These are phyloP conservation scores for Sarcophaga carnaria DNA, from an alignment of 2,888 invertebrate species.

Conservation along the genomic window DNA sequence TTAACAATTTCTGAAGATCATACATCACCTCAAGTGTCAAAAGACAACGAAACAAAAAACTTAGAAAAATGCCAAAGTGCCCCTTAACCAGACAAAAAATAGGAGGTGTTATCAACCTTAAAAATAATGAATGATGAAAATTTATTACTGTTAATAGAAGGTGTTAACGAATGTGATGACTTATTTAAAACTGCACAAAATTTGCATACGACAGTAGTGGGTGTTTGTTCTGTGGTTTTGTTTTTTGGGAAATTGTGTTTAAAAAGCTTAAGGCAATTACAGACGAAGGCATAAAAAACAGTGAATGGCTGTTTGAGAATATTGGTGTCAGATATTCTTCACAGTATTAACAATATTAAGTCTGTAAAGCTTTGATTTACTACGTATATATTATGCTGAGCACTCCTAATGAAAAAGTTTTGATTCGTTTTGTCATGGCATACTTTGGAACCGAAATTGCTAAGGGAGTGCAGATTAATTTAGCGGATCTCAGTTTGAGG, in stretches of 20 bases:
- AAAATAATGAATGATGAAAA: constrained; percentile 57
- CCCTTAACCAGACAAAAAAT: not conserved
- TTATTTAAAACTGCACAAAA: constrained; percentile 50
- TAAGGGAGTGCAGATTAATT: no score
- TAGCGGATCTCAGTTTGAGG: no score
- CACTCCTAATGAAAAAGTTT: no score
- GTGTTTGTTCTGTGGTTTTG: not conserved
- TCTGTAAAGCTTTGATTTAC: no score
- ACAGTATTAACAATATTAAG: no score
- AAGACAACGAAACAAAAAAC: no score
- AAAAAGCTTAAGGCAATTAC: not conserved
- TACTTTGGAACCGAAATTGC: no score
- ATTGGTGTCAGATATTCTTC: no score
- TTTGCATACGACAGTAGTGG: constrained; percentile 41
- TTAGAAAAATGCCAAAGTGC: no score
- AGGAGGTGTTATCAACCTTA: constrained; percentile 10
- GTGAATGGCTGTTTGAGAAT: not conserved
- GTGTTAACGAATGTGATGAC: constrained; percentile 68
- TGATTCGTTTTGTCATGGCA: no score
- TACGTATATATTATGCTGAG: no score
- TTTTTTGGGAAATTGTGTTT: not conserved
- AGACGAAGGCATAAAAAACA: not conserved
- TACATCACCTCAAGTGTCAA: constrained; percentile 58
- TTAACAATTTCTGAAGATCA: constrained; percentile 58
- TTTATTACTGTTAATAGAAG: constrained; percentile 66